phyloP scores from a whole-genome alignment of 2,113 vertebrate species.

The Echinops telfairi region DNA sequence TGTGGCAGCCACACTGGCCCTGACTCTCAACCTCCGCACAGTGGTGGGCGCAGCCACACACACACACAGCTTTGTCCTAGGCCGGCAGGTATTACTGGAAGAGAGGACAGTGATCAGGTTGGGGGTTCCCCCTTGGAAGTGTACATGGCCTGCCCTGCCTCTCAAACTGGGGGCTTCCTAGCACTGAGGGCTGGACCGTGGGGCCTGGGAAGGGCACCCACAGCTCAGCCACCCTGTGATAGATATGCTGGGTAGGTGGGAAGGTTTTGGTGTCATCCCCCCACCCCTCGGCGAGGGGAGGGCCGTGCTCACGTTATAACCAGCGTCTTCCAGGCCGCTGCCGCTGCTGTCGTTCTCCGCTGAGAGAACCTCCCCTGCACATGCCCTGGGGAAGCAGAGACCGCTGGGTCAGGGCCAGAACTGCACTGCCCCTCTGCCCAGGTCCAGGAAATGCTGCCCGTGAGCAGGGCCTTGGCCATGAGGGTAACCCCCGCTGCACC shows the following conservation, averaged over 20 bases:
- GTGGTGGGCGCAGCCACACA: not conserved
- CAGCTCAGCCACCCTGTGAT: too few species aligned
- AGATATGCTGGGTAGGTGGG: too few species aligned
- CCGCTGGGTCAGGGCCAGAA: accelerated
- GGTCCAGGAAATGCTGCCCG: not conserved
- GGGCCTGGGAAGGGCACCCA: too few species aligned
- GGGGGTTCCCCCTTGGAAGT: too few species aligned
- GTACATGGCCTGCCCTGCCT: too few species aligned
- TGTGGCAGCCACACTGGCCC: not conserved
- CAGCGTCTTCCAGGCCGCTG: slow-evolving; percentile 67
- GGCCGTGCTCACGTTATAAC: slow-evolving; percentile 65
- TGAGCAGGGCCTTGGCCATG: not conserved
- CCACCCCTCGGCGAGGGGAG: too few species aligned
- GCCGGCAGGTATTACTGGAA: not conserved
- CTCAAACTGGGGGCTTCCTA: too few species aligned
- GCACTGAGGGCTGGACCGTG: too few species aligned
- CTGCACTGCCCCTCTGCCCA: too few species aligned
- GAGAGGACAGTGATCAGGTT: not conserved
- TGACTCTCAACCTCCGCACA: not conserved
- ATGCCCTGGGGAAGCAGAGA: slow-evolving; percentile 68
- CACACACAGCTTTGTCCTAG: not conserved
- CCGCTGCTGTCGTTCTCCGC: slow-evolving; percentile 73
- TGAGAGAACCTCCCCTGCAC: slow-evolving; percentile 22
- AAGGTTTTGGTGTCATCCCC: too few species aligned
- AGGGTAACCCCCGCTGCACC: too few species aligned